These are phyloP conservation scores for Cossypha caffra DNA, from an alignment of 2,797 vertebrate species.

Conservation along the genomic window DNA sequence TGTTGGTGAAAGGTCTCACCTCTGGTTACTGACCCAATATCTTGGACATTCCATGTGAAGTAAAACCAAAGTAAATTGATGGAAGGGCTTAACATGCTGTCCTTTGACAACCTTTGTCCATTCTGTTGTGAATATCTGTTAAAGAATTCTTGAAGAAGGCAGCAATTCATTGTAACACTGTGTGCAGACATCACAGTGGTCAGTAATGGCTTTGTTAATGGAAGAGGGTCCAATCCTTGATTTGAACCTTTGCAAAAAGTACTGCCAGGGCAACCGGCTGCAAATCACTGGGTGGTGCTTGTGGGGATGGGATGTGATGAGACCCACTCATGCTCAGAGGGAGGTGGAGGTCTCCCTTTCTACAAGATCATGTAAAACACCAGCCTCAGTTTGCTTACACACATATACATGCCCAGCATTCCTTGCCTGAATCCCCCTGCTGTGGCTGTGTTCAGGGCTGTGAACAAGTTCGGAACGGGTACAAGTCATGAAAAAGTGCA, in stretches of 20 bases:
- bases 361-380: not conserved
- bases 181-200: not conserved
- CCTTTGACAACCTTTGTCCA: not conserved
- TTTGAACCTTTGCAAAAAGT: not conserved
- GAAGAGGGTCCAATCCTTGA: not conserved
- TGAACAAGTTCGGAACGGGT: not conserved
- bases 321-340: not conserved
- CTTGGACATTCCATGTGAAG: accelerated
- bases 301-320: not conserved
- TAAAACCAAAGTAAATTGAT: not conserved
- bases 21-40: not conserved
- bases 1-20: not conserved
- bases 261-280: not conserved
- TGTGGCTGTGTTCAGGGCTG: not conserved
- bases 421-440: not conserved
- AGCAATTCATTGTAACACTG: not conserved
- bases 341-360: not conserved
- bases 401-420: not conserved
- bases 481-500: not conserved
- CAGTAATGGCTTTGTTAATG: not conserved
- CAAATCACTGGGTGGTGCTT: not conserved
- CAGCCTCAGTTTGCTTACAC: not conserved
- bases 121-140: not conserved
- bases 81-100: not conserved
- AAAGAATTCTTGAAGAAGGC: not conserved